These are phyloP conservation scores for Taphrorychus bicolor DNA, from an alignment of 2,888 invertebrate genomes.

Conservation along the genomic window DNA sequence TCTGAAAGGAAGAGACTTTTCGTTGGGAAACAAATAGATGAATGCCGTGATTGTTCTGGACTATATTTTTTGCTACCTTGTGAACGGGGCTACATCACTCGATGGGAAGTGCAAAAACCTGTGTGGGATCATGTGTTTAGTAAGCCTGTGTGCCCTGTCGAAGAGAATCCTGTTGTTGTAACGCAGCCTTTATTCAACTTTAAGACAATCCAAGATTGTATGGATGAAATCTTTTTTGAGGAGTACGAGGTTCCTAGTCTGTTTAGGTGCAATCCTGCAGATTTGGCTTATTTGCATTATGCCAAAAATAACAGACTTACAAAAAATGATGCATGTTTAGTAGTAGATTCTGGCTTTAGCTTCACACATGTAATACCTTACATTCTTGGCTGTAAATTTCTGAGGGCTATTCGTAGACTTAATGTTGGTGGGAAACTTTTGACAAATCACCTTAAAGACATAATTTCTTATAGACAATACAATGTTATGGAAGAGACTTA, in stretches of 20 bases:
- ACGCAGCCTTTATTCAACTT: slow-evolving; percentile 97
- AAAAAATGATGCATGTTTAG: slow-evolving; percentile 60
- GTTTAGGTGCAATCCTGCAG: slow-evolving; percentile 80
- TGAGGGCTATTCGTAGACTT: slow-evolving; percentile 78
- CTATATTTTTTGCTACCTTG: slow-evolving; percentile 93
- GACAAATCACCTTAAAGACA: slow-evolving; percentile 97
- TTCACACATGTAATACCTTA: slow-evolving; percentile 95
- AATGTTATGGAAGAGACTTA: slow-evolving; percentile 99
- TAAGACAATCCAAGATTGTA: slow-evolving; percentile 88
- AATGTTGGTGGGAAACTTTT: slow-evolving; percentile 94
- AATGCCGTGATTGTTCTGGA: slow-evolving; percentile 94
- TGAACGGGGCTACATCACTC: slow-evolving; percentile 93
- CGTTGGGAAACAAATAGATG: slow-evolving; percentile 93
- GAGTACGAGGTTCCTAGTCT: slow-evolving; percentile 92
- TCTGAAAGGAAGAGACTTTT: slow-evolving; percentile 93
- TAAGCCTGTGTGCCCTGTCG: slow-evolving; percentile 81
- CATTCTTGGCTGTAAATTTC: slow-evolving; percentile 69
- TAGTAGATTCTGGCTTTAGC: slow-evolving; percentile 95
- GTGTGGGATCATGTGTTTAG: slow-evolving; percentile 97
- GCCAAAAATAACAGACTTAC: slow-evolving; percentile 39
- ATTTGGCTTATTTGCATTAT: slow-evolving; percentile 65
- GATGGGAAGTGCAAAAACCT: slow-evolving; percentile 95
- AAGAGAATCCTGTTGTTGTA: slow-evolving; percentile 81
- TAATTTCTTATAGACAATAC: slow-evolving; percentile 93
- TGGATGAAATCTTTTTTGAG: slow-evolving; percentile 96